These are phyloP conservation scores for Prochilodus magdalenae DNA, from an alignment of 2,113 vertebrate genomes.

Conservation along the genomic window DNA sequence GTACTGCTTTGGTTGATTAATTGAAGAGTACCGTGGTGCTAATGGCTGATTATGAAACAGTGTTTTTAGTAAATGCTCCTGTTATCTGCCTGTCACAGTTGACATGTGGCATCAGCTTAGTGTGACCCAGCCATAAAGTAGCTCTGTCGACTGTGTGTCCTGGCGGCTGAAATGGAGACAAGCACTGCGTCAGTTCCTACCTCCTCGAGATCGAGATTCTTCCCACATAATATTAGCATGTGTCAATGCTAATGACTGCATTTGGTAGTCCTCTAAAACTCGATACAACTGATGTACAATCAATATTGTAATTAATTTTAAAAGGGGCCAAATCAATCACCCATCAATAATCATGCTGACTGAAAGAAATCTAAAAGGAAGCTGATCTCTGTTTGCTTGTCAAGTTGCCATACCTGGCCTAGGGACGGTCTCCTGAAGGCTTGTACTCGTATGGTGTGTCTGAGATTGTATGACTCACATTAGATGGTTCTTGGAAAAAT, in stretches of 20 bases:
- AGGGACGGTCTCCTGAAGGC: slow-evolving; percentile 5
- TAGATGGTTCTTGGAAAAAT: neutral
- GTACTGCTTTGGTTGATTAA: slow-evolving; percentile 49
- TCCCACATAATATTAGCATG: neutral
- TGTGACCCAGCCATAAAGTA: neutral
- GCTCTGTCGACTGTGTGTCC: neutral
- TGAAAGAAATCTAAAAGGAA: neutral
- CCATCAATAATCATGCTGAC: neutral
- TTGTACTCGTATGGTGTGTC: neutral
- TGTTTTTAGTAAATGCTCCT: slow-evolving; percentile 42
- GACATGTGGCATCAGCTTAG: slow-evolving; percentile 20
- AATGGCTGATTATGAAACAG: slow-evolving; percentile 51
- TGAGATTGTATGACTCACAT: neutral
- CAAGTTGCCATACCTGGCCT: neutral
- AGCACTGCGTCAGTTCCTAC: neutral
- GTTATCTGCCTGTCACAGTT: slow-evolving; percentile 16
- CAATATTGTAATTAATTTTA: slow-evolving; percentile 9
- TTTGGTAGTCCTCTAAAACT: neutral
- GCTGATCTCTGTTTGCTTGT: neutral
- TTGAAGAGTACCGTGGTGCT: slow-evolving; percentile 39
- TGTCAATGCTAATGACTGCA: neutral
- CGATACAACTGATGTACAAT: neutral
- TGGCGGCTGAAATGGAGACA: neutral
- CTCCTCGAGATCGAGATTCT: no score
- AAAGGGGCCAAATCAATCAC: neutral